phyloP scores from a whole-genome alignment of 37 sponge, comb jelly and placozoan species.

The Aplysina aerophoba region DNA sequence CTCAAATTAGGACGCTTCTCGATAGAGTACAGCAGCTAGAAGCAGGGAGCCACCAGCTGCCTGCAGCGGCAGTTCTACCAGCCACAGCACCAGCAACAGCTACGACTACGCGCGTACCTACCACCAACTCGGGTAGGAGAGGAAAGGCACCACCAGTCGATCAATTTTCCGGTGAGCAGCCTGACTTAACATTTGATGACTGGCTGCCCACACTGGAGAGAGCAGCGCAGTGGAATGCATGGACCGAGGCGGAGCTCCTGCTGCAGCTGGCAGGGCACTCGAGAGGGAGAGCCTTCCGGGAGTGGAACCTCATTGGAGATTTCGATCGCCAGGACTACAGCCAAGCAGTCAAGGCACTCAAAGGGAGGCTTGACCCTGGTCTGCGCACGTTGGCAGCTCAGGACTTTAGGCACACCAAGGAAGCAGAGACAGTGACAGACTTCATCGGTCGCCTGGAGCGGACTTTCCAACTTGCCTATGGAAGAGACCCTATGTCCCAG shows the following conservation, averaged over 20 bases:
- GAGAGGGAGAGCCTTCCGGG: conserved; percentile 36
- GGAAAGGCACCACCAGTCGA: conserved; percentile 52
- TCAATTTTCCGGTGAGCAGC: conserved; percentile 35
- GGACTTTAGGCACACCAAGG: conserved; percentile 43
- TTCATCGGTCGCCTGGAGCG: conserved; percentile 42
- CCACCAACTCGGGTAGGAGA: background rate
- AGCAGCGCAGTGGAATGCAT: conserved; percentile 44
- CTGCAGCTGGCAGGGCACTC: conserved; percentile 57
- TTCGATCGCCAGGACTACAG: conserved; percentile 10
- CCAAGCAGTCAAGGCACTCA: background rate
- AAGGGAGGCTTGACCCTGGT: conserved; percentile 27
- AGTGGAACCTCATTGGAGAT: conserved; percentile 42
- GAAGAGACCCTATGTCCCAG: conserved; percentile 38
- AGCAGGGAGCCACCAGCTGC: background rate
- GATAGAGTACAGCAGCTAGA: background rate
- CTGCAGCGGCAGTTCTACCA: too few relatives aligned
- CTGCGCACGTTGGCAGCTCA: conserved; percentile 42
- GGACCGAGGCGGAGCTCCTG: conserved; percentile 41
- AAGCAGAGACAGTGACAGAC: conserved; percentile 43
- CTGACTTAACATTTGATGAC: conserved; percentile 38
- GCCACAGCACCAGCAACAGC: too few relatives aligned
- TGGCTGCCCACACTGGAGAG: conserved; percentile 48
- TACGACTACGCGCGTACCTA: background rate
- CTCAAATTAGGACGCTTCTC: background rate
- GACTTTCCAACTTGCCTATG: conserved; percentile 40